A percentile compares a stretch with the other conserved stretches of the same genome.
Conservation (phyloP, 2,113 vertebrate species). For the Petroica traversi region DNA sequence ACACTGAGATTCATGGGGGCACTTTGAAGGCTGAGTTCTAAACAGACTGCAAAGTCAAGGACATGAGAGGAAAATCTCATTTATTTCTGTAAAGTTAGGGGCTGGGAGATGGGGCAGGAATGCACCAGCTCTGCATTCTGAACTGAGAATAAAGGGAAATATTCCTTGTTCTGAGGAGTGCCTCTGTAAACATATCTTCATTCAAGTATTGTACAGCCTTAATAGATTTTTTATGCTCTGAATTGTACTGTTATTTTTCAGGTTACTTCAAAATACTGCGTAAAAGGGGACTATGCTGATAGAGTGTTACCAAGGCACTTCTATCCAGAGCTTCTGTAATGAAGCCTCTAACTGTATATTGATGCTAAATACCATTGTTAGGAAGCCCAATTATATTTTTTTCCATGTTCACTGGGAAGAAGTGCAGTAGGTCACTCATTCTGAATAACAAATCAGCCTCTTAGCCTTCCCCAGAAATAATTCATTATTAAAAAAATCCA, state of each 20-base stretch:
- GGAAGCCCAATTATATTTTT: constrained; percentile 27
- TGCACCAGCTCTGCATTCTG: background rate
- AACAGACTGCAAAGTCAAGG: background rate
- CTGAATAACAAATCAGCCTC: constrained; percentile 41
- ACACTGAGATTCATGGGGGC: background rate
- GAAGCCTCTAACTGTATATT: background rate
- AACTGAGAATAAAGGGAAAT: background rate
- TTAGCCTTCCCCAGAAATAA: background rate
- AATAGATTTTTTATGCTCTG: constrained; percentile 55
- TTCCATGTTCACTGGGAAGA: background rate
- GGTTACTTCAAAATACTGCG: constrained; percentile 57
- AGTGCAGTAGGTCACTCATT: constrained; percentile 9
- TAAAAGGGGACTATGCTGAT: constrained; percentile 1
- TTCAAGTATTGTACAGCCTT: constrained; percentile 36
- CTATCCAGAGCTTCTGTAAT: background rate
- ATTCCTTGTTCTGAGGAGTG: background rate
- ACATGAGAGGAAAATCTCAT: background rate
- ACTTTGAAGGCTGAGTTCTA: background rate
- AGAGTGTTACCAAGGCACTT: background rate
- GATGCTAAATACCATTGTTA: constrained; percentile 7
- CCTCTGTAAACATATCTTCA: constrained; percentile 40
- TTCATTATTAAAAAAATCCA: background rate
- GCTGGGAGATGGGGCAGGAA: background rate
- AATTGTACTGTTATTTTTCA: constrained; percentile 57
- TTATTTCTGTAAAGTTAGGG: background rate